phyloP scores from a whole-genome alignment of 2,113 vertebrate genomes.

The Lagenorhynchus albirostris region DNA sequence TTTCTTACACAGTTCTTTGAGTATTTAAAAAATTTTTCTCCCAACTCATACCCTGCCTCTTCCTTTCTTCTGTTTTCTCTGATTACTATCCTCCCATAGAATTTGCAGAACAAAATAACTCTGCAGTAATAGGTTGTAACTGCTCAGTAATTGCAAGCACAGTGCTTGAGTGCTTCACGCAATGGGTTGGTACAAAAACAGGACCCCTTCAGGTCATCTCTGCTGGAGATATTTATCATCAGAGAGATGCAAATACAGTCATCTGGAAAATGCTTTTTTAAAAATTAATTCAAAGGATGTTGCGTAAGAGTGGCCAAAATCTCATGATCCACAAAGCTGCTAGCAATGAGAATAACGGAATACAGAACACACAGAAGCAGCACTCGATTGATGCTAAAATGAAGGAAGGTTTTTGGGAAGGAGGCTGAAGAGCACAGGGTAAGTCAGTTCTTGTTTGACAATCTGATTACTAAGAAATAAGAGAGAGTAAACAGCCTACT shows the following conservation, averaged over 20 bases:
- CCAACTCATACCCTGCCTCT: background rate
- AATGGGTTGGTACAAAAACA: background rate
- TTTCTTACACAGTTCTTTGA: background rate
- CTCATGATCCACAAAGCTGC: background rate
- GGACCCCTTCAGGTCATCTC: background rate
- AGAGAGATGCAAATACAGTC: constrained; percentile 17
- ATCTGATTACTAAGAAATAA: background rate
- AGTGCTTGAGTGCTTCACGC: background rate
- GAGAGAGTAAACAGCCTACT: background rate
- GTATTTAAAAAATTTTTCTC: background rate
- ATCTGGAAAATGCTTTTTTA: background rate
- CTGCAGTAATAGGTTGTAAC: constrained; percentile 21
- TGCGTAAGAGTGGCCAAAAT: background rate
- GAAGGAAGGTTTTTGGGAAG: background rate
- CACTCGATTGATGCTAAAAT: background rate
- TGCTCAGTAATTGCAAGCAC: background rate
- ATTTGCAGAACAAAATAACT: constrained; percentile 42
- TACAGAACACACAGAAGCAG: background rate
- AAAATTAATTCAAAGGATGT: constrained; percentile 28
- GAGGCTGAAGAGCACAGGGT: background rate
- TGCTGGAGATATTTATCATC: background rate
- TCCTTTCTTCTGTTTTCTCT: constrained; percentile 10
- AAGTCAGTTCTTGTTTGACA: background rate
- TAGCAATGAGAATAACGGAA: background rate
- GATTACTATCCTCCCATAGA: background rate